Evolutionary conservation across 2,888 invertebrate species (phyloP).

Genomic region (Tetramorium bicarinatum): DNA sequence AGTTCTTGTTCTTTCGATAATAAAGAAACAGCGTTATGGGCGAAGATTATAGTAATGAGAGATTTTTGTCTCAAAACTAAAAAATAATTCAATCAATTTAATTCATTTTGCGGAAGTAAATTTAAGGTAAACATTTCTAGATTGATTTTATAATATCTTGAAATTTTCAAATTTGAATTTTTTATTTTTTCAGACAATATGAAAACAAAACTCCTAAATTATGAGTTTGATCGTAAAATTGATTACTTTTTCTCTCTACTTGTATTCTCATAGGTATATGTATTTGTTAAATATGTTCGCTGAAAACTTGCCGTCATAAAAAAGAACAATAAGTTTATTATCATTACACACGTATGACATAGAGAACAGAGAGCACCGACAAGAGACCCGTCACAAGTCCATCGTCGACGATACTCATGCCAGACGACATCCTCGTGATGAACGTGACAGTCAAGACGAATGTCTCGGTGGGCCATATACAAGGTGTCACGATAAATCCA

Average conservation of each 20-base stretch:
- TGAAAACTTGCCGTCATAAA: background rate
- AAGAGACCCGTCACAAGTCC: conserved; percentile 74
- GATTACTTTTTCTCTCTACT: background rate
- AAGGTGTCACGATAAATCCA: conserved; percentile 86
- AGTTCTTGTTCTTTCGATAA: background rate
- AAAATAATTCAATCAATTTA: conserved; percentile 1
- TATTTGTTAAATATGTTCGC: background rate
- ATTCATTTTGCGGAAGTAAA: background rate
- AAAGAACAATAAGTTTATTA: conserved; percentile 46
- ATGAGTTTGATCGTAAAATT: background rate
- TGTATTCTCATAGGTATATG: conserved; percentile 3
- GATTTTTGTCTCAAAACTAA: background rate
- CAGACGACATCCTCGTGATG: conserved; percentile 88
- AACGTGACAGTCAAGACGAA: conserved; percentile 88
- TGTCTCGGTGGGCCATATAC: conserved; percentile 85
- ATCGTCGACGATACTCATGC: conserved; percentile 83
- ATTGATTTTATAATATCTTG: background rate
- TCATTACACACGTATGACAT: conserved; percentile 60
- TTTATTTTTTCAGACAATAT: background rate
- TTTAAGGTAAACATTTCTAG: background rate
- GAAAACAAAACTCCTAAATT: background rate
- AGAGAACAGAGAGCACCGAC: conserved; percentile 60
- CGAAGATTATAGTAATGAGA: background rate
- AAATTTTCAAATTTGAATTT: background rate
- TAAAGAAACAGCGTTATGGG: background rate